Evolutionary conservation across 2,113 vertebrate genomes (phyloP).

Genomic region (Microcebus jonahi): DNA sequence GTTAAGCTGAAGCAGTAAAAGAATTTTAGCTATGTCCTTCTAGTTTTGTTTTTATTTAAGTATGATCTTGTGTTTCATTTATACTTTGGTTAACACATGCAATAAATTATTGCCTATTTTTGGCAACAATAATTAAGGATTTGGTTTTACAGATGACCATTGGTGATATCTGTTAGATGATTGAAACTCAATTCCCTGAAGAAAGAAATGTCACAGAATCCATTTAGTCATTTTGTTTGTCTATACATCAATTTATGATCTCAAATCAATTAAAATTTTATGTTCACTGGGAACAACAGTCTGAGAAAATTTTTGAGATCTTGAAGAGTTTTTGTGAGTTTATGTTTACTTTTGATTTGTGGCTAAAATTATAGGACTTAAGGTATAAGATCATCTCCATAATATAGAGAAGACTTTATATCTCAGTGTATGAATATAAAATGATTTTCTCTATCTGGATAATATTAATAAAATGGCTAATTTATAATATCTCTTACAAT

Average conservation of each 20-base stretch:
- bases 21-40: background rate
- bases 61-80: background rate
- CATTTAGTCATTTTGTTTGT: background rate
- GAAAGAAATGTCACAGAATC: background rate
- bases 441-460: background rate
- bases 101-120: background rate
- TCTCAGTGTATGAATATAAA: background rate
- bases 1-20: background rate
- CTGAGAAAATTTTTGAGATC: background rate
- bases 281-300: background rate
- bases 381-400: background rate
- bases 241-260: background rate
- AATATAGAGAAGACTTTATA: background rate
- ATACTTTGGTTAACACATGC: background rate
- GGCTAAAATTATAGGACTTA: background rate
- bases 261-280: background rate
- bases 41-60: background rate
- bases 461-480: background rate
- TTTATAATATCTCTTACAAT: background rate
- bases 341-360: background rate
- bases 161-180: background rate
- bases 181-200: background rate
- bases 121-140: background rate
- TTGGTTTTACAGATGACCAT: background rate
- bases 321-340: background rate